Conservation (phyloP, 2,797 vertebrate genomes). For the Pygocentrus nattereri region DNA sequence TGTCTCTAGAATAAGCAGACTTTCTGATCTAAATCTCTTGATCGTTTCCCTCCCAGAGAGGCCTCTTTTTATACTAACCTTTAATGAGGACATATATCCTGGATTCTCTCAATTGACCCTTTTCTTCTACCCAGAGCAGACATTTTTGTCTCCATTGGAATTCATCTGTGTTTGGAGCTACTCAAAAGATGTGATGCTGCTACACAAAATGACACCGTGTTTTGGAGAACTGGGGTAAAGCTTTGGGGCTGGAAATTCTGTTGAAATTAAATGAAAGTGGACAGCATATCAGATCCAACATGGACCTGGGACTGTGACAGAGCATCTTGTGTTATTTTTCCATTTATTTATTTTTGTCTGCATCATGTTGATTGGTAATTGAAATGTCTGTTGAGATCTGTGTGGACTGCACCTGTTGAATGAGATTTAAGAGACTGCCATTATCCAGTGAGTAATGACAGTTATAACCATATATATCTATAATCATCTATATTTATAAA, state of each 20-base stretch:
- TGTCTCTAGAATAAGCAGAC: neutral
- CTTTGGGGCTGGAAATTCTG: conserved; percentile 53
- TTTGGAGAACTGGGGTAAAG: conserved; percentile 52
- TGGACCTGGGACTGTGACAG: conserved; percentile 24
- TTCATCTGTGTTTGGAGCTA: neutral
- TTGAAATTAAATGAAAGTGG: conserved; percentile 40
- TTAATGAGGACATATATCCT: conserved; percentile 12
- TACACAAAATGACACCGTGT: conserved; percentile 57
- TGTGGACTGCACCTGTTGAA: conserved; percentile 12
- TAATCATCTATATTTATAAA: no score
- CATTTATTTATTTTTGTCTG: no score
- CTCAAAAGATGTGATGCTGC: conserved; percentile 13
- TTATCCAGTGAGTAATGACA: conserved; percentile 22
- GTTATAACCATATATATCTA: neutral
- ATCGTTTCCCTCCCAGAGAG: neutral
- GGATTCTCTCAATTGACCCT: neutral
- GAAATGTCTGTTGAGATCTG: neutral
- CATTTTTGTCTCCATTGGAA: neutral
- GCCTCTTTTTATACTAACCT: neutral
- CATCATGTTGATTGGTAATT: conserved; percentile 4
- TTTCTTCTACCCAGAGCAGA: conserved; percentile 8
- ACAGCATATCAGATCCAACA: conserved; percentile 28
- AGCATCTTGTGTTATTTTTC: conserved; percentile 18
- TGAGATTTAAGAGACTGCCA: conserved; percentile 5
- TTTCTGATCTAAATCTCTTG: neutral